Evolutionary conservation across 2,797 vertebrate species (phyloP).

Genomic region (Caiman crocodilus): DNA sequence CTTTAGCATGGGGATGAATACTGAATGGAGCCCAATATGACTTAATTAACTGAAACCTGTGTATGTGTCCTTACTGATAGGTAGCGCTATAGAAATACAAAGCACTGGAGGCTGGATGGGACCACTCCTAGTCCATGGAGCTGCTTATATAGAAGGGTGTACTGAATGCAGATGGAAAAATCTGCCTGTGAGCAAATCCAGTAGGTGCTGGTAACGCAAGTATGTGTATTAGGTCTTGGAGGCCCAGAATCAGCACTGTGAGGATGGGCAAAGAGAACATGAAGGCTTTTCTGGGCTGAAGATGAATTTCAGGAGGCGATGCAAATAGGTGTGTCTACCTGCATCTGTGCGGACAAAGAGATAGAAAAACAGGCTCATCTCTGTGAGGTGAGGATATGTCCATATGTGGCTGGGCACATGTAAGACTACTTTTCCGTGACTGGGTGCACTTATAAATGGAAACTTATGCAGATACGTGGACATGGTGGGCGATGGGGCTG

Average conservation of each 20-base stretch:
- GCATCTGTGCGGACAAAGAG: not conserved
- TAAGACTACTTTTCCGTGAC: not conserved
- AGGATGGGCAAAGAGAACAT: rapidly evolving
- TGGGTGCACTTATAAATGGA: conserved; percentile 24
- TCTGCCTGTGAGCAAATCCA: not conserved
- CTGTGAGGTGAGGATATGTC: not conserved
- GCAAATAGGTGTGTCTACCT: rapidly evolving
- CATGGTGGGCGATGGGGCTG: conserved; percentile 4
- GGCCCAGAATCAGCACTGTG: not conserved
- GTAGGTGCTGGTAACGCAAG: not conserved
- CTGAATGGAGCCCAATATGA: rapidly evolving
- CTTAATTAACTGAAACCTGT: not conserved
- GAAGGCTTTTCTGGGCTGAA: not conserved
- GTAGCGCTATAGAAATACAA: not conserved
- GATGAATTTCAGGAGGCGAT: not conserved
- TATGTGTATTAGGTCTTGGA: not conserved
- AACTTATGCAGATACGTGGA: not conserved
- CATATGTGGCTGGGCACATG: not conserved
- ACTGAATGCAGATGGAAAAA: not conserved
- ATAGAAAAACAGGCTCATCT: not conserved
- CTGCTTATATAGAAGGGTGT: not conserved
- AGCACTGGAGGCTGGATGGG: rapidly evolving
- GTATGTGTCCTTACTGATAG: too few relatives aligned
- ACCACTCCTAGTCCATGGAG: rapidly evolving
- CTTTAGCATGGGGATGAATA: not conserved